Conservation (phyloP, 1,140 invertebrate genomes). For the Rhopalosiphum padi region DNA sequence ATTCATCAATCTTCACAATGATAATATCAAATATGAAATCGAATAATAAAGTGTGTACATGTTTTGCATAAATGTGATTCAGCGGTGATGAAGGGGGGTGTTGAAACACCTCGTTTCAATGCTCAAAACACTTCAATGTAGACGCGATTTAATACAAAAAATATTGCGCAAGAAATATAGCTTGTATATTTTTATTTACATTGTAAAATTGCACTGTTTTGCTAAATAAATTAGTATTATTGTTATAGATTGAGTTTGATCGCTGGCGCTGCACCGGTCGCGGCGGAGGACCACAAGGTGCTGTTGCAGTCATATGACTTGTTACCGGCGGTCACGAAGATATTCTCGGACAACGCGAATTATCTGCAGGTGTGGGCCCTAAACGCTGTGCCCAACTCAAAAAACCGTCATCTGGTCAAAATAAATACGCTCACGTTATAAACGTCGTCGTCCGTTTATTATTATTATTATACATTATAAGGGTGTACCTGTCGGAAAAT, state of each 20-base stretch:
- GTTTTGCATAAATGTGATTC: too few species aligned
- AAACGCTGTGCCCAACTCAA: conserved; percentile 13
- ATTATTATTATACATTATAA: neutral
- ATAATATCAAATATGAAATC: too few species aligned
- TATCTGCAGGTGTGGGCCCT: conserved; percentile 42
- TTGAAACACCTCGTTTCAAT: too few species aligned
- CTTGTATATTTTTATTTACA: too few species aligned
- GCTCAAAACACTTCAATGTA: too few species aligned
- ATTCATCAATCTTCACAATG: too few species aligned
- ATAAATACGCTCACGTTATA: conserved; percentile 19
- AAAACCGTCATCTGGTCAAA: conserved; percentile 20
- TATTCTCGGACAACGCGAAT: neutral
- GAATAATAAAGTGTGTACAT: too few species aligned
- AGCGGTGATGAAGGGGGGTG: too few species aligned
- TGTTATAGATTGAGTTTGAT: neutral
- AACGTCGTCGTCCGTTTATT: neutral
- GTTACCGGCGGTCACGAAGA: conserved; percentile 46
- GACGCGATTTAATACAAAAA: too few species aligned
- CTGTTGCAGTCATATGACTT: neutral
- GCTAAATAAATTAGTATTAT: too few species aligned
- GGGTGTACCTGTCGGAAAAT: neutral
- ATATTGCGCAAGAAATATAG: too few species aligned
- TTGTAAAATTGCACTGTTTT: too few species aligned
- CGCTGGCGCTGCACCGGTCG: neutral
- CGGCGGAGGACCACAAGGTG: neutral